Conservation (phyloP, 2,113 vertebrate species). For the Campylorhamphus procurvoides region DNA sequence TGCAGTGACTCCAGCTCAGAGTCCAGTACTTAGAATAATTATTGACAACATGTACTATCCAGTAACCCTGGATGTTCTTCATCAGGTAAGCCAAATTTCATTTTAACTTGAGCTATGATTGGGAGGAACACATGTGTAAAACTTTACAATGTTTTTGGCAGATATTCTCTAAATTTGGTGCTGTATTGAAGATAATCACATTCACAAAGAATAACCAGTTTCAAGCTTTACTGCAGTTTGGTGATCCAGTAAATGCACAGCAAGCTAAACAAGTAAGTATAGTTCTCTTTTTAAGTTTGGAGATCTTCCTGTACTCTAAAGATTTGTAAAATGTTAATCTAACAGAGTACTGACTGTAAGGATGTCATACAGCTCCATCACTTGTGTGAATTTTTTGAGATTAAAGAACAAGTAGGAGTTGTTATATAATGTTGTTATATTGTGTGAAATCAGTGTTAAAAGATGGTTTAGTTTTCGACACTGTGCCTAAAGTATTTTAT, state of each 20-base stretch:
- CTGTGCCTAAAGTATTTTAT: not conserved
- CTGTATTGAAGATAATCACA: constrained; percentile 98
- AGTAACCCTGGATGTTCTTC: constrained; percentile 95
- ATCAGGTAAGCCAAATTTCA: constrained; percentile 84
- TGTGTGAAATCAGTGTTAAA: not conserved
- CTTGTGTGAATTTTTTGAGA: not conserved
- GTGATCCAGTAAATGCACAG: constrained; percentile 91
- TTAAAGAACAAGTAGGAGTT: not conserved
- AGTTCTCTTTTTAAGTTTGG: not conserved
- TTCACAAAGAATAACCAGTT: constrained; percentile 99
- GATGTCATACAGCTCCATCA: not conserved
- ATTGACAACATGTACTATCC: constrained; percentile 99
- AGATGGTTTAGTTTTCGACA: not conserved
- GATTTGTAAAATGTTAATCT: not conserved
- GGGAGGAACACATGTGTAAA: not conserved
- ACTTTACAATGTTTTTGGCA: constrained; percentile 68
- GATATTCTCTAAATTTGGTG: constrained; percentile 99
- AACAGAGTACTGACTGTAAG: not conserved
- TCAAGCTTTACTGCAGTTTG: constrained; percentile 96
- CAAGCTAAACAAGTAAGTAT: constrained; percentile 94
- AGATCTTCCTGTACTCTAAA: not conserved
- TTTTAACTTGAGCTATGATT: not conserved
- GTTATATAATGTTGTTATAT: not conserved
- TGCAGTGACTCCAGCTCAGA: constrained; percentile 87
- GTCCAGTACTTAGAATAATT: constrained; percentile 96